Percentiles rank a stretch among this genome's conserved stretches.
phyloP scores from a whole-genome alignment of 2,797 vertebrate species.

The Rhinatrema bivittatum region DNA sequence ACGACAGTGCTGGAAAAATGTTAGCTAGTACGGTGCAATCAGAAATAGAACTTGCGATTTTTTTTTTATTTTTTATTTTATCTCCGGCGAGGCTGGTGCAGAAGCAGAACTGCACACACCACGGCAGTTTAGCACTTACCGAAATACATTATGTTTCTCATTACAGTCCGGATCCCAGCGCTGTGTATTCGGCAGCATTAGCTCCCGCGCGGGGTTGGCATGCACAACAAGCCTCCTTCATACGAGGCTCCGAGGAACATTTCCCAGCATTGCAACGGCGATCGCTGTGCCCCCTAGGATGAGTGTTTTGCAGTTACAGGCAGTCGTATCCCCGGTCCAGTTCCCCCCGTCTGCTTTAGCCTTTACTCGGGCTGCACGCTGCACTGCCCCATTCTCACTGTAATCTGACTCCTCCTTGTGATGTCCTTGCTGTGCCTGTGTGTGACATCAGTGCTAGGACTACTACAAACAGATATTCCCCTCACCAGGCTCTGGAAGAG shows the following conservation, averaged over 20 bases:
- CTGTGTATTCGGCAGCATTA: slow-evolving; percentile 65
- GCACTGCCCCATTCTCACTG: slow-evolving; percentile 65
- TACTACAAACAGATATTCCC: slow-evolving; percentile 53
- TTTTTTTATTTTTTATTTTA: too few relatives aligned
- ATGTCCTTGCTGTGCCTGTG: slow-evolving; percentile 65
- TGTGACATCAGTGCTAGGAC: slow-evolving; percentile 67
- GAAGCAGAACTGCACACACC: slow-evolving; percentile 33
- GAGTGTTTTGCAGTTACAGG: slow-evolving; percentile 40
- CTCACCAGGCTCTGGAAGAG: slow-evolving; percentile 12
- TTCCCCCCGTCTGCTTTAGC: slow-evolving; percentile 53
- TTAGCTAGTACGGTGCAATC: too few relatives aligned
- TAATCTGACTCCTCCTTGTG: slow-evolving; percentile 74
- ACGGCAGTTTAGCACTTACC: slow-evolving; percentile 82
- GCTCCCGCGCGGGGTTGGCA: slow-evolving; percentile 64
- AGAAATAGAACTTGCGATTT: too few relatives aligned
- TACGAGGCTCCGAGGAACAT: slow-evolving; percentile 48
- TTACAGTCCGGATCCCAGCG: slow-evolving; percentile 67
- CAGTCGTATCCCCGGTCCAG: slow-evolving; percentile 46
- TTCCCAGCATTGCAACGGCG: slow-evolving; percentile 40
- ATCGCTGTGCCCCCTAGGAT: slow-evolving; percentile 34
- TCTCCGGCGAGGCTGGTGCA: too few relatives aligned
- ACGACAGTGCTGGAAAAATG: too few relatives aligned
- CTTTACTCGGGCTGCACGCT: slow-evolving; percentile 52
- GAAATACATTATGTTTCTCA: slow-evolving; percentile 94
- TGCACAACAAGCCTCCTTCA: slow-evolving; percentile 53